Percentiles rank a stretch among this genome's conserved stretches.
Evolutionary conservation across 2,113 vertebrate species (phyloP).

Genomic region (Pimephales promelas): DNA sequence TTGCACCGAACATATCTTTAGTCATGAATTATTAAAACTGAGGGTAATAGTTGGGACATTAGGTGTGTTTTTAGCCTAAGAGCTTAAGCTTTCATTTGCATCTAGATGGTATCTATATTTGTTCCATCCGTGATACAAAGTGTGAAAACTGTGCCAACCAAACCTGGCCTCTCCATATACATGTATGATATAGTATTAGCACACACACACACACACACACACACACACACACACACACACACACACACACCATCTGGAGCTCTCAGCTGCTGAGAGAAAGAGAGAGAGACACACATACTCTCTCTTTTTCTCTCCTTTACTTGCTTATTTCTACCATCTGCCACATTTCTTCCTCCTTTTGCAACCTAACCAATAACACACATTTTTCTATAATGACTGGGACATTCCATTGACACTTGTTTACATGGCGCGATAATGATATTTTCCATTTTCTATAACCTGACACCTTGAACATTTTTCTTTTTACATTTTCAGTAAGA

Average conservation of each 20-base stretch:
- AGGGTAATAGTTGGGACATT: neutral
- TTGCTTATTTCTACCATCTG: slow-evolving; percentile 60
- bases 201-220: too few species aligned
- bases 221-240: too few species aligned
- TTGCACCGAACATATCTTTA: neutral
- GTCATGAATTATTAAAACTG: neutral
- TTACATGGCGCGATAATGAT: neutral
- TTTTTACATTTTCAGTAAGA: neutral
- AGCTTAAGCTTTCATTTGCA: slow-evolving; percentile 13
- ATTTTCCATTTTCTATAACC: neutral
- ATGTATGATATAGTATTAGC: neutral
- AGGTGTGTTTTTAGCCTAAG: neutral
- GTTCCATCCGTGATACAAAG: neutral
- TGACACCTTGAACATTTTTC: too few species aligned
- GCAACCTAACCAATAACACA: neutral
- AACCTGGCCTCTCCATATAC: neutral
- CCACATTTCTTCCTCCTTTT: slow-evolving; percentile 27
- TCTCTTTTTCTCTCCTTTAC: neutral
- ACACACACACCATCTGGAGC: slow-evolving; percentile 44
- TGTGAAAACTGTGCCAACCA: neutral
- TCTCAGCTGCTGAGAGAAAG: slow-evolving; percentile 37
- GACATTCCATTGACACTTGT: slow-evolving; percentile 11
- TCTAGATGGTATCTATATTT: slow-evolving; percentile 17
- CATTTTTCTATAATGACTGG: neutral
- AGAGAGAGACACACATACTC: neutral